These are phyloP conservation scores for Cyaniris semiargus DNA, from an alignment of 2,888 invertebrate genomes.

Conservation along the genomic window DNA sequence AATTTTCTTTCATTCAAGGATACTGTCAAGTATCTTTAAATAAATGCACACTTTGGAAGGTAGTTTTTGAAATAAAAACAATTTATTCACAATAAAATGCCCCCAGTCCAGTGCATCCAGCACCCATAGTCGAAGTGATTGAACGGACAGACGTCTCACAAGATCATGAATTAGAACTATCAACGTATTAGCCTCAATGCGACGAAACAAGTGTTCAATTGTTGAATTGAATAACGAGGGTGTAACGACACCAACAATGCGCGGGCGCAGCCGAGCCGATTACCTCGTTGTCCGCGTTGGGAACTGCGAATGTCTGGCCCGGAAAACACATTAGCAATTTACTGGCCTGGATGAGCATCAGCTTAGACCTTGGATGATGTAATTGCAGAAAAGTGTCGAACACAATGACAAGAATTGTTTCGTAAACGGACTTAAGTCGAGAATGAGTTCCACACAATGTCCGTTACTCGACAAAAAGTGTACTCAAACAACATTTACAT, in stretches of 20 bases:
- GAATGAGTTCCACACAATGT: not conserved
- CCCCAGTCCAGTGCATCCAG: not conserved
- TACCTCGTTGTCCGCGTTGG: slow-evolving; percentile 73
- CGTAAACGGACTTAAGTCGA: too few species aligned
- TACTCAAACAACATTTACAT: not conserved
- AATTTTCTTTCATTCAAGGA: too few species aligned
- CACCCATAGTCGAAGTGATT: not conserved
- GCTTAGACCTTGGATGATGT: not conserved
- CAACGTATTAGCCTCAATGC: slow-evolving; percentile 63
- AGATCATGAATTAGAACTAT: slow-evolving; percentile 37
- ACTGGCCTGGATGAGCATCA: not conserved
- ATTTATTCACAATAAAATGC: not conserved
- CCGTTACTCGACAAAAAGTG: not conserved
- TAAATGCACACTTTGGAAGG: too few species aligned
- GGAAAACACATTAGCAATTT: not conserved
- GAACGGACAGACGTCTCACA: not conserved
- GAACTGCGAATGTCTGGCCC: slow-evolving; percentile 55
- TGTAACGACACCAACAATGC: slow-evolving; percentile 76
- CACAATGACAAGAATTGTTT: too few species aligned
- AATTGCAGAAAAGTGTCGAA: not conserved
- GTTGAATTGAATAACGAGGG: slow-evolving; percentile 78
- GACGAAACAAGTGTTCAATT: slow-evolving; percentile 67
- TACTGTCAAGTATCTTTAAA: too few species aligned
- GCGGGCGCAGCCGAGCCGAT: slow-evolving; percentile 59
- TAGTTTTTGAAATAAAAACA: too few species aligned